phyloP scores from a whole-genome alignment of 2,113 vertebrate genomes.

The Lophius piscatorius region DNA sequence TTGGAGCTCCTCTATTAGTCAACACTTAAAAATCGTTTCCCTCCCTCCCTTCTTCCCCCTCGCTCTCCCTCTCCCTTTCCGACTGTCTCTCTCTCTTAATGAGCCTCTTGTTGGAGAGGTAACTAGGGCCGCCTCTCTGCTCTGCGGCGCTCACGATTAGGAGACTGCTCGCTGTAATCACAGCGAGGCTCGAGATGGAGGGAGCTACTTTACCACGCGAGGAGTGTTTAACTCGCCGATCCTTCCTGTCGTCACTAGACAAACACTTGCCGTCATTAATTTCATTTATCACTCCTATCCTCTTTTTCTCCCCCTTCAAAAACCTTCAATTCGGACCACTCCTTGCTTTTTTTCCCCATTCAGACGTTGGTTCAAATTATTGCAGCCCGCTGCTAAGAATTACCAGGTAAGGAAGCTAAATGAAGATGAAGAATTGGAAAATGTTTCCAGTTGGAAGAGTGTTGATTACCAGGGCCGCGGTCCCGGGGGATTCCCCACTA shows the following conservation, averaged over 20 bases:
- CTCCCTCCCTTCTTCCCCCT: constrained; percentile 2
- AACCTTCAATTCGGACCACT: constrained; percentile 57
- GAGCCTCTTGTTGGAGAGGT: constrained; percentile 81
- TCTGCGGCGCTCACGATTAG: constrained; percentile 61
- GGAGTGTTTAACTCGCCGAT: constrained; percentile 78
- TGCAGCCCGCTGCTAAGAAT: constrained; percentile 75
- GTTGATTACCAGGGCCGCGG: constrained; percentile 75
- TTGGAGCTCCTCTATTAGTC: constrained; percentile 82
- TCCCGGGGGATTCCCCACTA: constrained; percentile 82
- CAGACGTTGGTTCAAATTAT: constrained; percentile 75
- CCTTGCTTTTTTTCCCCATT: constrained; percentile 48
- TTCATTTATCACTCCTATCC: constrained; percentile 53
- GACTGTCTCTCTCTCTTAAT: constrained; percentile 70
- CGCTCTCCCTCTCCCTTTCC: constrained; percentile 12
- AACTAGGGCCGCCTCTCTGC: constrained; percentile 76
- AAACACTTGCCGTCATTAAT: constrained; percentile 79
- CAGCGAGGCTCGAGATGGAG: constrained; percentile 74
- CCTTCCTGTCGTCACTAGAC: constrained; percentile 72
- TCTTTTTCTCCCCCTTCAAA: constrained; percentile 24
- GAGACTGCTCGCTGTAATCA: constrained; percentile 78
- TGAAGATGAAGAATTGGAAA: constrained; percentile 84
- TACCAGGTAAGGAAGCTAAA: constrained; percentile 78
- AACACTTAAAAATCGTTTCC: constrained; percentile 74
- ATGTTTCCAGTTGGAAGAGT: constrained; percentile 83
- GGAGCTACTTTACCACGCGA: constrained; percentile 73